phyloP scores from a whole-genome alignment of 2,113 vertebrate genomes.

The Typhlomys cinereus region DNA sequence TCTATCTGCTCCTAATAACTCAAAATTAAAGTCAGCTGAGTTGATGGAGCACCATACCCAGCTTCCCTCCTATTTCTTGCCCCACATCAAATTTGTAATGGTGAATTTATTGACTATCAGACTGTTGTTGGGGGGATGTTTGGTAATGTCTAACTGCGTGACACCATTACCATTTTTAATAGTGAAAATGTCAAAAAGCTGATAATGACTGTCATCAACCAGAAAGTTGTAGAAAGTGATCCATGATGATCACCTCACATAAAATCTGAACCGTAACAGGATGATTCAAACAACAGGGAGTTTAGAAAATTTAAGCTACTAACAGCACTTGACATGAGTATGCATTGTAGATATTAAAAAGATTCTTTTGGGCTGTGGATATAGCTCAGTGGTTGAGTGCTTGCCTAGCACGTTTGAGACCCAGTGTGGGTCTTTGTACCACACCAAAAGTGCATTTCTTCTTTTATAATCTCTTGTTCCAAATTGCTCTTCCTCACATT shows the following conservation, averaged over 20 bases:
- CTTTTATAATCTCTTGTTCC: background rate
- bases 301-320: slow-evolving; percentile 40
- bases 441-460: background rate
- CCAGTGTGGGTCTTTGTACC: background rate
- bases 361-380: background rate
- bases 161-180: slow-evolving; percentile 23
- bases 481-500: slow-evolving; percentile 4
- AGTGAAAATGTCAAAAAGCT: slow-evolving; percentile 17
- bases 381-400: background rate
- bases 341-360: slow-evolving; percentile 6
- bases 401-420: background rate
- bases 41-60: background rate
- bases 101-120: slow-evolving; percentile 45
- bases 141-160: slow-evolving; percentile 40
- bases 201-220: background rate
- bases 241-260: slow-evolving; percentile 9
- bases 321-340: background rate
- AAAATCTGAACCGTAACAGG: slow-evolving; percentile 8
- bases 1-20: no score
- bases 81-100: slow-evolving; percentile 29
- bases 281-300: slow-evolving; percentile 28
- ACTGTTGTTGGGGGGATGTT: slow-evolving; percentile 35
- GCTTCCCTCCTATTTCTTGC: slow-evolving; percentile 51
- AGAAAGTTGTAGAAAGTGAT: background rate
- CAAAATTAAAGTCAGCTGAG: no score